Conservation (phyloP, 1,140 invertebrate species). For the Drosophila kikkawai region DNA sequence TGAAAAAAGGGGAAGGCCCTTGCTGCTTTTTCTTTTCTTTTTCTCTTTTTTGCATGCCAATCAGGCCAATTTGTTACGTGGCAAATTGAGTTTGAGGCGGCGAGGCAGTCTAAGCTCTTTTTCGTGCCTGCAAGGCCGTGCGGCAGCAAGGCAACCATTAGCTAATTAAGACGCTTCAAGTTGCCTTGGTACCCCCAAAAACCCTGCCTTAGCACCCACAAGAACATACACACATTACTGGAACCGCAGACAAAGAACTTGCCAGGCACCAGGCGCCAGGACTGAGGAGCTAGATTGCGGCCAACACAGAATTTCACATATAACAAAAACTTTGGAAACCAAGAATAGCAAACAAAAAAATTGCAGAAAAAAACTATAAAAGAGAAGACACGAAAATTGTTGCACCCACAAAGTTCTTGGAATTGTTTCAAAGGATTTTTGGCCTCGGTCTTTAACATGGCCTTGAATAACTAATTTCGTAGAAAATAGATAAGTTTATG, state of each 20-base stretch:
- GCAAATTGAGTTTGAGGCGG: constrained; percentile 59
- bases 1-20: constrained; percentile 3
- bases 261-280: constrained; percentile 11
- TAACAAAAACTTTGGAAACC: constrained; percentile 38
- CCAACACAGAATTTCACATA: constrained; percentile 34
- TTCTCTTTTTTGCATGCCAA: constrained; percentile 57
- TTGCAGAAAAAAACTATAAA: constrained; percentile 21
- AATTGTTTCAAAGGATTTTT: constrained; percentile 1
- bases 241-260: constrained; percentile 48
- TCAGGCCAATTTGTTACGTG: constrained; percentile 62
- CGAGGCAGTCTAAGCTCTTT: constrained; percentile 39
- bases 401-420: constrained; percentile 3
- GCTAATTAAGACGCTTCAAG: constrained; percentile 65
- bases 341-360: constrained; percentile 14
- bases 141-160: constrained; percentile 59
- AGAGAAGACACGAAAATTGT: constrained; percentile 3
- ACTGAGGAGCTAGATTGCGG: constrained; percentile 28
- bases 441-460: not conserved
- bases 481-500: not conserved
- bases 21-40: not conserved
- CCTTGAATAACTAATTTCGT: not conserved
- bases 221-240: constrained; percentile 21
- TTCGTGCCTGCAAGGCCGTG: constrained; percentile 49
- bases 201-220: constrained; percentile 6
- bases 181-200: constrained; percentile 22